A percentile compares a stretch with the other conserved stretches of the same genome.
Conservation (phyloP, 35 echinoderm and acorn worm genomes). For the Apostichopus japonicus region DNA sequence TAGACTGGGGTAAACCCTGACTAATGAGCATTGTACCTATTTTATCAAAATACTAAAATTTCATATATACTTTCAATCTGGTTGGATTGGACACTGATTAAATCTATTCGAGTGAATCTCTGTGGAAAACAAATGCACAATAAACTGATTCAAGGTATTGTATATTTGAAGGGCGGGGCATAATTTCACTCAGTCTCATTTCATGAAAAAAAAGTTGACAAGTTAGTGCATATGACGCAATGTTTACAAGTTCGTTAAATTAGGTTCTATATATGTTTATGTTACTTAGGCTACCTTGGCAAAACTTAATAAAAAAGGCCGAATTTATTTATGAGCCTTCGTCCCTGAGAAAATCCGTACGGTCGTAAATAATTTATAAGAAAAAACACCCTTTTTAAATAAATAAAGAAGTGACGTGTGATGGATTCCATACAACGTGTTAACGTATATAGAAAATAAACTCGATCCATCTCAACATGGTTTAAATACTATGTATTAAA, state of each 20-base stretch:
- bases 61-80: no score
- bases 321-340: neutral
- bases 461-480: no score
- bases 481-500: no score
- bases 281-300: neutral
- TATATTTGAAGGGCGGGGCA: neutral
- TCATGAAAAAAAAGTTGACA: neutral
- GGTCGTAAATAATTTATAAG: neutral
- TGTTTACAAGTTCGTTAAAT: conserved; percentile 5
- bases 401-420: neutral
- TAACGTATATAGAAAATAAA: no score
- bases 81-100: no score
- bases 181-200: neutral
- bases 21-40: no score
- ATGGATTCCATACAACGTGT: neutral
- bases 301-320: neutral
- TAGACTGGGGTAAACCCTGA: no score
- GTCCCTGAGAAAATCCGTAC: neutral
- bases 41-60: no score
- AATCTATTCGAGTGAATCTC: no score
- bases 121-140: no score
- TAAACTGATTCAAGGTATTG: no score
- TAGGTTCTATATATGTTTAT: neutral
- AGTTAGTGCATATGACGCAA: conserved; percentile 6
- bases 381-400: neutral